Evolutionary conservation across 2,888 invertebrate genomes (phyloP).

Genomic region (Eupelmus urozonus): DNA sequence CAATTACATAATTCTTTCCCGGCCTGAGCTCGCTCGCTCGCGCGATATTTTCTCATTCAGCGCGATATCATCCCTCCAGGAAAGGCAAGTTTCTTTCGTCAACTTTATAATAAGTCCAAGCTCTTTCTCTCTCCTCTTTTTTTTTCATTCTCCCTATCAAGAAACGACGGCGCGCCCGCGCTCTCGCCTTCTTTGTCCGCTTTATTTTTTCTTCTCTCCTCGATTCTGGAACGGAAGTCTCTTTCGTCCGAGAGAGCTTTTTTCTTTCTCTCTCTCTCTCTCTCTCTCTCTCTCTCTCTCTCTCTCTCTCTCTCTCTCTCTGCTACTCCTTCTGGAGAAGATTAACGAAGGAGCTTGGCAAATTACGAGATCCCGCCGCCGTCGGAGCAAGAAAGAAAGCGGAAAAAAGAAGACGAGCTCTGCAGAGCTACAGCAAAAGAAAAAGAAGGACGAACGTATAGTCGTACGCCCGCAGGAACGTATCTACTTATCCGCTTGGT

Average conservation of each 20-base stretch:
- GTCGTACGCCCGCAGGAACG: conserved; percentile 48
- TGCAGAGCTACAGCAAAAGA: conserved; percentile 1
- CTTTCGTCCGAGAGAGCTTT: conserved; percentile 47
- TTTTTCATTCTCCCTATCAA: conserved; percentile 28
- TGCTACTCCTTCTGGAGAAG: conserved; percentile 43
- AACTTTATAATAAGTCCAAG: conserved; percentile 59
- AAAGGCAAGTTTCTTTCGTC: conserved; percentile 59
- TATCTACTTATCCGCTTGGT: conserved; percentile 58
- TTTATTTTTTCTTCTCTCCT: conserved; percentile 56
- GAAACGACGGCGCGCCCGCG: conserved; percentile 38
- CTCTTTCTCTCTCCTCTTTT: conserved; percentile 16
- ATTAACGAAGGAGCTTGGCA: conserved; percentile 62
- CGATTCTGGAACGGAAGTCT: conserved; percentile 58
- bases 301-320: neutral
- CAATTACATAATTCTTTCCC: conserved; percentile 58
- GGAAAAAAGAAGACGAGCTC: neutral
- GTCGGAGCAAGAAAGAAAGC: conserved; percentile 11
- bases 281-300: conserved; percentile 7
- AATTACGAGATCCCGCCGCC: conserved; percentile 56
- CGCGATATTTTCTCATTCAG: conserved; percentile 59
- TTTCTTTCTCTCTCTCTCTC: conserved; percentile 32
- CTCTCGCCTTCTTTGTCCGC: conserved; percentile 55
- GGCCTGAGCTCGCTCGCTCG: conserved; percentile 7
- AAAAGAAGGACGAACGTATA: conserved; percentile 8
- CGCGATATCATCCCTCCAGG: conserved; percentile 42